Evolutionary conservation across 1,140 invertebrate genomes (phyloP).

Genomic region (Leguminivora glycinivorella): DNA sequence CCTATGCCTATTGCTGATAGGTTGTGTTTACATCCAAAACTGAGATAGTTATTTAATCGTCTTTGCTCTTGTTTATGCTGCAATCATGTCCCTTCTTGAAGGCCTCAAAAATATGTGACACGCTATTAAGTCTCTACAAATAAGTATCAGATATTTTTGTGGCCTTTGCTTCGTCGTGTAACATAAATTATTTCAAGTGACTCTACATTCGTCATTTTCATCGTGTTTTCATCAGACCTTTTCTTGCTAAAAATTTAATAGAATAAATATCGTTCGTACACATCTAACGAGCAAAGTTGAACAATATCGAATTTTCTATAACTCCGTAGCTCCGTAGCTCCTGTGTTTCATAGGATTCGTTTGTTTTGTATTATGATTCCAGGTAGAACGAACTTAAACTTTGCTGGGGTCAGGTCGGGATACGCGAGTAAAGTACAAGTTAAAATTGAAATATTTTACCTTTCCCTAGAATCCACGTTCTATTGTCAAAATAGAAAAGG

Average conservation of each 20-base stretch:
- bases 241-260: not conserved
- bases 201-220: no score
- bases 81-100: no score
- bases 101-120: no score
- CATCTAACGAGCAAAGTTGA: not conserved
- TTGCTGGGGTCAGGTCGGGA: constrained; percentile 16
- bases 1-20: not conserved
- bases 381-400: not conserved
- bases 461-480: not conserved
- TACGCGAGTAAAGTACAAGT: constrained; percentile 2
- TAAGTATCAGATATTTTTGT: no score
- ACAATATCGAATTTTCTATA: not conserved
- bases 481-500: not conserved
- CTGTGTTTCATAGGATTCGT: not conserved
- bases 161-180: no score
- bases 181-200: no score
- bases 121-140: no score
- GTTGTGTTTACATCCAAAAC: no score
- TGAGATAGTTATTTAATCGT: no score
- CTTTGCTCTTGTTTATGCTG: no score
- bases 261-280: not conserved
- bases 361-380: constrained; percentile 6
- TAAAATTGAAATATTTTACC: constrained; percentile 20
- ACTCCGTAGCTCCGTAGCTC: not conserved
- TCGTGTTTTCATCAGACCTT: not conserved